These are phyloP conservation scores for Acrossocheilus fasciatus DNA, from an alignment of 2,797 vertebrate genomes.

Conservation along the genomic window DNA sequence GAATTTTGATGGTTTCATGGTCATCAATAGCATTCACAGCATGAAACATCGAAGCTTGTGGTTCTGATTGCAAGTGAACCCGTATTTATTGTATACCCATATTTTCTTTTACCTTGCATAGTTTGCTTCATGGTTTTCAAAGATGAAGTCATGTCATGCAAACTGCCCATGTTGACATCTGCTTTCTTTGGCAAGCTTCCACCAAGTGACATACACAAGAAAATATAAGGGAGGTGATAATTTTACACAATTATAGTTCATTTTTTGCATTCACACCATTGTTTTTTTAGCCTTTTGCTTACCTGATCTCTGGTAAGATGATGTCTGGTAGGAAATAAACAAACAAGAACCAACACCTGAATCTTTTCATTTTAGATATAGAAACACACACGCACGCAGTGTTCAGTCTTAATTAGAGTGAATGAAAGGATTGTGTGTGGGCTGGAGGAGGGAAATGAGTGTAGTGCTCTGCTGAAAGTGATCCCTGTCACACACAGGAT, in stretches of 20 bases:
- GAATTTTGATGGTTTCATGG: neutral
- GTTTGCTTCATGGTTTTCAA: slow-evolving; percentile 14
- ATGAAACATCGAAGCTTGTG: neutral
- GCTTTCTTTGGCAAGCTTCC: slow-evolving; percentile 3
- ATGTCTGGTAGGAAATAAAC: neutral
- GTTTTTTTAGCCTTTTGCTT: neutral
- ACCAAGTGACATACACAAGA: neutral
- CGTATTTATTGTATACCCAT: neutral
- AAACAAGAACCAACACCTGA: neutral
- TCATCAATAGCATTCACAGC: neutral
- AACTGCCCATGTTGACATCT: neutral
- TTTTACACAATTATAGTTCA: neutral
- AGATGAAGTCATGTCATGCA: slow-evolving; percentile 1
- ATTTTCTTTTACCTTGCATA: slow-evolving; percentile 7
- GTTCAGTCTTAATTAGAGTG: slow-evolving; percentile 59
- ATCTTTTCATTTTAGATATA: neutral
- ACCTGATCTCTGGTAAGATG: neutral
- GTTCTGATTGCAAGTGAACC: neutral
- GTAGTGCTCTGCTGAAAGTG: slow-evolving; percentile 58
- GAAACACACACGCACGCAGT: slow-evolving; percentile 30
- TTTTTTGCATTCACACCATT: neutral
- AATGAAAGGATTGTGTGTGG: slow-evolving; percentile 63
- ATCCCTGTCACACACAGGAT: slow-evolving; percentile 64
- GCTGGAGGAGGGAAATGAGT: slow-evolving; percentile 57
- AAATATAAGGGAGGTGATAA: neutral